These are phyloP conservation scores for Lemur catta DNA, from an alignment of 2,797 vertebrate genomes.

Conservation along the genomic window DNA sequence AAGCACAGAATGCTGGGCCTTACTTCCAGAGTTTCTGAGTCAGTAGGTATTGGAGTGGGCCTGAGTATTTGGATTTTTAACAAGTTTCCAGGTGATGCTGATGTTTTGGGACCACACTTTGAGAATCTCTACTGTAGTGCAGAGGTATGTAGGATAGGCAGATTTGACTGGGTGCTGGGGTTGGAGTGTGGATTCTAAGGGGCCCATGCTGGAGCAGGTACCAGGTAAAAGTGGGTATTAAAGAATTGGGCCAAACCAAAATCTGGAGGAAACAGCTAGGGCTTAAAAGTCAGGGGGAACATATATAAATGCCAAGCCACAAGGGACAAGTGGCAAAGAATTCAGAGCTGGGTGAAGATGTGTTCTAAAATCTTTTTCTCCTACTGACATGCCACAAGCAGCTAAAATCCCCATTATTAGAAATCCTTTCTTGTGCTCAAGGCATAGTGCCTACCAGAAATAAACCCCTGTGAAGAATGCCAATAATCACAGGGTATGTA, in stretches of 20 bases:
- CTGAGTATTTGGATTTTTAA: constrained; percentile 17
- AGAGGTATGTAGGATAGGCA: background rate
- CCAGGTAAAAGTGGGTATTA: background rate
- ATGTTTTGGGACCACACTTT: background rate
- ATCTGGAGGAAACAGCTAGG: background rate
- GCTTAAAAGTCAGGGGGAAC: background rate
- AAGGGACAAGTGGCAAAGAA: background rate
- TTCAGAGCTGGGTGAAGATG: constrained; percentile 27
- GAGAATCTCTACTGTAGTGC: background rate
- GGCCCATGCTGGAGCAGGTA: background rate
- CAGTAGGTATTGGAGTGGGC: background rate
- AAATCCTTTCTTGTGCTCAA: background rate
- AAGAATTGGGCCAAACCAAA: background rate
- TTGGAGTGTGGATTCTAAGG: background rate
- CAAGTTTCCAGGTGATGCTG: background rate
- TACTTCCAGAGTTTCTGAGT: background rate
- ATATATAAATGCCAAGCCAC: background rate
- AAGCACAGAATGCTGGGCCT: background rate
- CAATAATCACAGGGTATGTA: background rate
- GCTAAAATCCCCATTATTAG: background rate
- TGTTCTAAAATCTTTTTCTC: background rate
- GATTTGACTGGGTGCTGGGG: background rate
- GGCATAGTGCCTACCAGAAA: background rate
- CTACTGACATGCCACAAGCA: background rate
- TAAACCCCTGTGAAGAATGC: background rate